Conservation (phyloP, 2,888 invertebrate species). For the Dioctria linearis region DNA sequence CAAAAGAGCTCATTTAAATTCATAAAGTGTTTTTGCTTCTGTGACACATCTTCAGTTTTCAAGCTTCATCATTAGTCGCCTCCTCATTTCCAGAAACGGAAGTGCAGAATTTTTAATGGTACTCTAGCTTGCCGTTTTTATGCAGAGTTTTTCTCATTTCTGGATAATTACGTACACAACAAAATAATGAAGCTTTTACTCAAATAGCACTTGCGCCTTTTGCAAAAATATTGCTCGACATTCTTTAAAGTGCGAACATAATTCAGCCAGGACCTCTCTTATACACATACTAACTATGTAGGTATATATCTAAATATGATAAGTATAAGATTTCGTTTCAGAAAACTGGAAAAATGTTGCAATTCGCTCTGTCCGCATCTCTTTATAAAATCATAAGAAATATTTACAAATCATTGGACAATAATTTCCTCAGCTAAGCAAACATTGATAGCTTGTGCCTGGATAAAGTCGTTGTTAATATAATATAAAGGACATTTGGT, state of each 20-base stretch:
- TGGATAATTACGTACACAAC: neutral
- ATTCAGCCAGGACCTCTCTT: neutral
- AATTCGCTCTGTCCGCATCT: neutral
- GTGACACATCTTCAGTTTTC: constrained; percentile 48
- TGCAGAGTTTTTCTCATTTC: constrained; percentile 18
- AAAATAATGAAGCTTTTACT: constrained; percentile 13
- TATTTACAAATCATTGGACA: constrained; percentile 44
- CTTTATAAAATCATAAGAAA: constrained; percentile 34
- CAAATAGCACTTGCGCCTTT: neutral
- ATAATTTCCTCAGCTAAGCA: constrained; percentile 50
- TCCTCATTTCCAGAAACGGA: constrained; percentile 51
- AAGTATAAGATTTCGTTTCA: neutral
- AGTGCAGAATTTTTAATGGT: constrained; percentile 47
- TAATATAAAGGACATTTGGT: constrained; percentile 30
- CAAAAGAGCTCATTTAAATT: constrained; percentile 54
- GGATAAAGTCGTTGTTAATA: constrained; percentile 2
- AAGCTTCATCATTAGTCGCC: constrained; percentile 48
- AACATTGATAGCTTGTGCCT: constrained; percentile 45
- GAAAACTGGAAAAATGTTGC: neutral
- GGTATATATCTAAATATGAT: neutral
- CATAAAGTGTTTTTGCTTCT: constrained; percentile 50
- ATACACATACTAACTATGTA: neutral
- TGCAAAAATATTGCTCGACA: neutral
- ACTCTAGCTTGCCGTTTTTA: constrained; percentile 10
- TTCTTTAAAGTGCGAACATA: neutral